Evolutionary conservation across 2,888 invertebrate species (phyloP).

Genomic region (Apamea epomidion): DNA sequence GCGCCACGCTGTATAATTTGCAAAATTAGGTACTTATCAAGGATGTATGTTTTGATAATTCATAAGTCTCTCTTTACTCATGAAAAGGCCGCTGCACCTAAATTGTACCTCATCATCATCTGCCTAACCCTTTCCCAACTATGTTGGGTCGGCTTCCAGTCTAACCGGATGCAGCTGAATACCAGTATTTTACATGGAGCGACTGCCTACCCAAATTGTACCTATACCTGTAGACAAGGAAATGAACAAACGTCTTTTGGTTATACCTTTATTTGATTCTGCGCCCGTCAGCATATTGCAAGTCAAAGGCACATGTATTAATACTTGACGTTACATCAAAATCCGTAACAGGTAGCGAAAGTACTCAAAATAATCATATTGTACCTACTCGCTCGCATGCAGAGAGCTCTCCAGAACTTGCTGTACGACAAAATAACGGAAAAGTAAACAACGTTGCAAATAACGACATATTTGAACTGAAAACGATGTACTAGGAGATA

Average conservation of each 20-base stretch:
- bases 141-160: too few species aligned
- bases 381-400: slow-evolving; percentile 34
- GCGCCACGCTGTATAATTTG: too few species aligned
- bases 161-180: too few species aligned
- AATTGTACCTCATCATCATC: too few species aligned
- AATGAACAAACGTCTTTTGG: neutral
- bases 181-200: too few species aligned
- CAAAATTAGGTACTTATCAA: too few species aligned
- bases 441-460: slow-evolving; percentile 59
- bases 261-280: slow-evolving; percentile 14
- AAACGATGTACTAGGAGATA: slow-evolving; percentile 59
- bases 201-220: neutral
- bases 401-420: slow-evolving; percentile 50
- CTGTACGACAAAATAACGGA: slow-evolving; percentile 51
- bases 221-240: slow-evolving; percentile 3
- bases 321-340: slow-evolving; percentile 41
- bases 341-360: slow-evolving; percentile 16
- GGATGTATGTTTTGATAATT: neutral
- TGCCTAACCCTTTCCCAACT: too few species aligned
- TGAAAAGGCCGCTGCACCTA: neutral
- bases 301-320: slow-evolving; percentile 26
- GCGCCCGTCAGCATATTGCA: slow-evolving; percentile 18
- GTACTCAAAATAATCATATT: slow-evolving; percentile 55
- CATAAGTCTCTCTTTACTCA: neutral
- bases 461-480: slow-evolving; percentile 62